Evolutionary conservation across 2,797 vertebrate genomes (phyloP).

Genomic region (Valencia hispanica): DNA sequence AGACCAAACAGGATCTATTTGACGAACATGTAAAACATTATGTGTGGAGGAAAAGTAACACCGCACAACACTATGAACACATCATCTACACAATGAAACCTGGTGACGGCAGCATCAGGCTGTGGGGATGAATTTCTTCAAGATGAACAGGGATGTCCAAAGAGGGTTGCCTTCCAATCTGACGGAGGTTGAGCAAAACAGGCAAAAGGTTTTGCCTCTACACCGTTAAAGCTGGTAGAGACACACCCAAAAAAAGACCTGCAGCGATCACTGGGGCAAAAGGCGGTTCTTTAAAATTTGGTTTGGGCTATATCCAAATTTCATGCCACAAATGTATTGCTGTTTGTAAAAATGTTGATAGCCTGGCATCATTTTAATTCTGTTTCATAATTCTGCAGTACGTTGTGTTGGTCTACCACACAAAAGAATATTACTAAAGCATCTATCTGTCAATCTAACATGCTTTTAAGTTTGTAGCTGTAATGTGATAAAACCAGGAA

Average conservation of each 20-base stretch:
- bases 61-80: neutral
- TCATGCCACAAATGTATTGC: neutral
- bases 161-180: neutral
- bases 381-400: neutral
- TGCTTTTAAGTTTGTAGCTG: neutral
- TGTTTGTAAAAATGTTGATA: neutral
- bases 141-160: neutral
- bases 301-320: neutral
- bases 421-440: neutral
- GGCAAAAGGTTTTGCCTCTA: neutral
- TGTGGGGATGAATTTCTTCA: neutral
- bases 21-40: neutral
- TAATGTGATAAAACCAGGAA: neutral
- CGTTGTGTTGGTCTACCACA: neutral
- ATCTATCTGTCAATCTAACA: neutral
- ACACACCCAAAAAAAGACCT: neutral
- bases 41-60: neutral
- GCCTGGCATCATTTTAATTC: neutral
- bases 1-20: neutral
- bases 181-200: neutral
- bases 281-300: neutral
- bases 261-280: neutral
- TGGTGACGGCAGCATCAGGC: neutral
- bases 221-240: neutral
- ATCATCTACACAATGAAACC: neutral